Percentiles rank a stretch among this genome's conserved stretches.
phyloP scores from a whole-genome alignment of 2,797 vertebrate species.

The Chaetophractus vellerosus region DNA sequence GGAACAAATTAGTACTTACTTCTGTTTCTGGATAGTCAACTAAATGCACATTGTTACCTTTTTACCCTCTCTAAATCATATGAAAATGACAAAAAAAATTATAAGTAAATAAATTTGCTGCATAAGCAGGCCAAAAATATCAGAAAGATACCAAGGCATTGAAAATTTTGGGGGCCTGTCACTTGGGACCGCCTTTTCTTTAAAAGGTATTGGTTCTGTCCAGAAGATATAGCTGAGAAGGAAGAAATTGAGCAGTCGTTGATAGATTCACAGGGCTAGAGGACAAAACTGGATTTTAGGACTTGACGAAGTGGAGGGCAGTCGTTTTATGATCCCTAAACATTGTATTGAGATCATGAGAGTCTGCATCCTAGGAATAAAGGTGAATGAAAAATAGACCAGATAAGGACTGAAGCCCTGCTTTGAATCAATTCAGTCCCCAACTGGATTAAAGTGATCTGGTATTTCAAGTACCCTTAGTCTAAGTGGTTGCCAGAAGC shows the following conservation, averaged over 20 bases:
- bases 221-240: neutral
- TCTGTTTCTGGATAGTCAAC: neutral
- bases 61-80: neutral
- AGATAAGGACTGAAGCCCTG: too few species aligned
- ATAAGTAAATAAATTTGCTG: too few species aligned
- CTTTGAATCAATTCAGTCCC: neutral
- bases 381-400: neutral
- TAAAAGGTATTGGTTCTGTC: neutral
- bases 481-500: neutral
- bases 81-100: neutral
- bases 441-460: neutral
- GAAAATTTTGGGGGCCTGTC: neutral
- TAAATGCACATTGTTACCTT: neutral
- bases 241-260: neutral
- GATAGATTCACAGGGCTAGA: too few species aligned
- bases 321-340: neutral
- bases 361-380: neutral
- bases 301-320: too few species aligned
- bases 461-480: neutral
- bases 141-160: neutral
- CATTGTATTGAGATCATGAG: neutral
- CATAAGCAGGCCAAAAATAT: neutral
- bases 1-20: neutral
- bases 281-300: too few species aligned
- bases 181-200: neutral